These are phyloP conservation scores for Cisticola juncidis DNA, from an alignment of 2,113 vertebrate genomes.

Conservation along the genomic window DNA sequence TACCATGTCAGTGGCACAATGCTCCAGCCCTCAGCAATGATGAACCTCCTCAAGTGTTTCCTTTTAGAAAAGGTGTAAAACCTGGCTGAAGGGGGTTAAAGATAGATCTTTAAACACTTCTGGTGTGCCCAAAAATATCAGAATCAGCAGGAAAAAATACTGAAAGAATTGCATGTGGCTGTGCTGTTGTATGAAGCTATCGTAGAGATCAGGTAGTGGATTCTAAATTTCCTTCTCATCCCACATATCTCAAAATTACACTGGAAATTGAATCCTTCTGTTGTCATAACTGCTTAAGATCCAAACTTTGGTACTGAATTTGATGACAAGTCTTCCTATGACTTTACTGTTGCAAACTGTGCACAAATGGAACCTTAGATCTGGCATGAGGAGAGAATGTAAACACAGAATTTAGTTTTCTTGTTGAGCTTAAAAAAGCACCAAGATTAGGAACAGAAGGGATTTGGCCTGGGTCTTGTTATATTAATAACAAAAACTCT, in stretches of 20 bases:
- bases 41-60: not conserved
- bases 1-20: rapidly evolving
- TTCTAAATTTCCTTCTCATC: not conserved
- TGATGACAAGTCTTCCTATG: not conserved
- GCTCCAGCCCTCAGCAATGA: not conserved
- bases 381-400: rapidly evolving
- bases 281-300: not conserved
- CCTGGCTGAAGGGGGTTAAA: not conserved
- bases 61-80: not conserved
- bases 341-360: not conserved
- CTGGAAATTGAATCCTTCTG: not conserved
- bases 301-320: not conserved
- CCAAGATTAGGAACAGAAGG: not conserved
- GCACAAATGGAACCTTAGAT: not conserved
- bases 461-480: not conserved
- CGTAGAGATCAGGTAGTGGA: rapidly evolving
- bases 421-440: not conserved
- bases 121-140: not conserved
- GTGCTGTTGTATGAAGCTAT: rapidly evolving
- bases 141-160: not conserved
- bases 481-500: not conserved
- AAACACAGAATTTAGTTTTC: not conserved
- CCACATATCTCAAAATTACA: not conserved
- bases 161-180: not conserved
- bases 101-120: not conserved